Conservation (phyloP, 64 coral and sea anemone species). For the Trachythela sp. region DNA sequence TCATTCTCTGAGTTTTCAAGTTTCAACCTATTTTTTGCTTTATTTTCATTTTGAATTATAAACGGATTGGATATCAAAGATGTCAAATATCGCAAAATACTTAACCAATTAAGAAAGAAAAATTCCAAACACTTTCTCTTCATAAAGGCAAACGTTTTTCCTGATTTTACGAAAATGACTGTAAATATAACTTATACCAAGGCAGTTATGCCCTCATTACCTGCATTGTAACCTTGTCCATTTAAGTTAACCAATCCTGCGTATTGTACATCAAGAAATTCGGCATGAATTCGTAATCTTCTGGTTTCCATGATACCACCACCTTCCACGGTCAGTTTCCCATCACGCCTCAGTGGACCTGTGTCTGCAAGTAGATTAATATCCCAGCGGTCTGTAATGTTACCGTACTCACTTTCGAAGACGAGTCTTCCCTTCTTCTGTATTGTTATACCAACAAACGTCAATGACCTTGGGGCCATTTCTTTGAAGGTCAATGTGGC, state of each 20-base stretch:
- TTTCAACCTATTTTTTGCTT: no score
- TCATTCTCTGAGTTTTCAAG: no score
- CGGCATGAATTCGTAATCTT: conserved; percentile 49
- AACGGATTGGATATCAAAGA: no score
- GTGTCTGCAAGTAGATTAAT: conserved; percentile 52
- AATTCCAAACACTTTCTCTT: no score
- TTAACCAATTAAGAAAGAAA: no score
- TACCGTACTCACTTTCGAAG: conserved; percentile 49
- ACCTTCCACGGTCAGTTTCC: conserved; percentile 72
- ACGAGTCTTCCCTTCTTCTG: conserved; percentile 78
- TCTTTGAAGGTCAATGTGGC: conserved; percentile 61
- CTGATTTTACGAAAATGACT: no score
- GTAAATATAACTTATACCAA: no score
- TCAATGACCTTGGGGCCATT: conserved; percentile 52
- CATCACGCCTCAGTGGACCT: conserved; percentile 70
- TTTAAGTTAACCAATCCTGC: conserved; percentile 58
- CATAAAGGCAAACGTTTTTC: no score
- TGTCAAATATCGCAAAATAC: no score
- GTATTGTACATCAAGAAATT: conserved; percentile 65
- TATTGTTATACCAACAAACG: conserved; percentile 85
- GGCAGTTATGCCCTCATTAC: no score
- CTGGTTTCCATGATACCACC: conserved; percentile 59
- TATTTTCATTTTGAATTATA: no score
- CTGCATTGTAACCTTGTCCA: conserved; percentile 59
- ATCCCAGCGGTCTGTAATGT: conserved; percentile 62